Conservation (phyloP, 2,113 vertebrate species). For the Neogale vison region DNA sequence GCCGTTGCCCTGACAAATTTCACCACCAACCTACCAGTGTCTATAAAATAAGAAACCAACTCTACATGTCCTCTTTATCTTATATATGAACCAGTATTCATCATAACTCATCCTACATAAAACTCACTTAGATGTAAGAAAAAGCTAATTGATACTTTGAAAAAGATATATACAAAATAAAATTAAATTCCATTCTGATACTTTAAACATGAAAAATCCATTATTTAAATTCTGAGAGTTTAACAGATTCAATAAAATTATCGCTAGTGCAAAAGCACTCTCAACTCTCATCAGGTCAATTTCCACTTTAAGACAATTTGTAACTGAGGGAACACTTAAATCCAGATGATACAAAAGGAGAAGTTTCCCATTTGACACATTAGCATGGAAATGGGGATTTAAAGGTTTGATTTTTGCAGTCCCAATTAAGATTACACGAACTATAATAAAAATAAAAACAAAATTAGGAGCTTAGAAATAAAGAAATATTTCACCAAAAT, state of each 20-base stretch:
- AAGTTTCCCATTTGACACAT: neutral
- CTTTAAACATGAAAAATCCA: neutral
- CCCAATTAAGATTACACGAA: neutral
- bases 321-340: neutral
- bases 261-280: neutral
- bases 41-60: neutral
- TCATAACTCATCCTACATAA: neutral
- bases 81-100: neutral
- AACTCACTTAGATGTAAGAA: neutral
- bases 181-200: neutral
- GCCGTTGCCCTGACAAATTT: neutral
- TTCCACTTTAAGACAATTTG: neutral
- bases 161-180: neutral
- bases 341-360: neutral
- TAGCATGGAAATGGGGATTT: neutral
- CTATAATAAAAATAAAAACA: constrained; percentile 18
- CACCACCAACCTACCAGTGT: neutral
- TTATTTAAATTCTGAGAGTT: constrained; percentile 29
- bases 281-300: neutral
- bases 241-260: constrained; percentile 16
- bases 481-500: neutral
- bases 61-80: neutral
- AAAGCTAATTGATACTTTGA: neutral
- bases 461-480: neutral
- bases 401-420: neutral